A percentile compares a stretch with the other conserved stretches of the same genome.
Evolutionary conservation across 2,113 vertebrate species (phyloP).

Genomic region (Dromaius novaehollandiae): DNA sequence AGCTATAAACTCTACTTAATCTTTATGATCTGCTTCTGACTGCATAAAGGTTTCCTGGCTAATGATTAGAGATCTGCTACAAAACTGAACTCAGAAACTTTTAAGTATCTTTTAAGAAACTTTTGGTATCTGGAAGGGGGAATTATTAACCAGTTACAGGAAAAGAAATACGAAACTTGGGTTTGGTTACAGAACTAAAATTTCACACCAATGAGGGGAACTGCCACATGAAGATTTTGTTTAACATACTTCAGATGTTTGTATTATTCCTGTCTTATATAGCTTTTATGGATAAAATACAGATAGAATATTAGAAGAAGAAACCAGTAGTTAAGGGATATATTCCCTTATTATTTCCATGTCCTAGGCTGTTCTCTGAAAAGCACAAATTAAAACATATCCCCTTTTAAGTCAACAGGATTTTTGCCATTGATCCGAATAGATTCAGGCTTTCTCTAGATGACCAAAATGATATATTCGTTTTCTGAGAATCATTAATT

Average conservation of each 20-base stretch:
- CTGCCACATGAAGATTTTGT: neutral
- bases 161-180: neutral
- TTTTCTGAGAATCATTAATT: neutral
- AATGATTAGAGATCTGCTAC: neutral
- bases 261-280: neutral
- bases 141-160: neutral
- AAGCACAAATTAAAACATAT: constrained; percentile 15
- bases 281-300: neutral
- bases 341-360: neutral
- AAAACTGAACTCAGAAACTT: neutral
- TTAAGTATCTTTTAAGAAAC: neutral
- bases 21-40: constrained; percentile 5
- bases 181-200: neutral
- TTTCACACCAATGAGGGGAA: neutral
- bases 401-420: constrained; percentile 8
- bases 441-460: constrained; percentile 15
- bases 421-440: constrained; percentile 23
- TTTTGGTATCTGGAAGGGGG: neutral
- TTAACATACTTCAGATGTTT: neutral
- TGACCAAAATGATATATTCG: neutral
- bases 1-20: neutral
- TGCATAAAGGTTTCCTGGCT: neutral
- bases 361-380: neutral
- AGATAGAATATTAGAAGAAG: neutral
- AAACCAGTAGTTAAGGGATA: neutral